Evolutionary conservation across 2,888 invertebrate species (phyloP), one percentile per base, ranked within the genome.

Genomic region (Dasysyrphus tricinctus): DNA sequence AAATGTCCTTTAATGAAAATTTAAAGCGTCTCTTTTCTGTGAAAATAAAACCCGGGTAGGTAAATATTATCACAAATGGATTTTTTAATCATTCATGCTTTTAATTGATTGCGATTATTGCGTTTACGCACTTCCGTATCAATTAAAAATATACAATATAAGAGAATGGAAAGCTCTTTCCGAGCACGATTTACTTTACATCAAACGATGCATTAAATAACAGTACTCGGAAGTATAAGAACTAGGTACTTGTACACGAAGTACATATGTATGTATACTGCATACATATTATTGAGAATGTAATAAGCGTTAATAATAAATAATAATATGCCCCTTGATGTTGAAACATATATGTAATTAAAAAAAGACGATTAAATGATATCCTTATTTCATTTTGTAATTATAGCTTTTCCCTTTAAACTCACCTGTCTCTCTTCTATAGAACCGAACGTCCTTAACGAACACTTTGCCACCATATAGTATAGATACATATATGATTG

Each of bases 361-460:
- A 49, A 67, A 49, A 67, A 67, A 32, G 1, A 19, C 49, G 8
- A 49, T 16, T 65, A 65, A 65, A 16, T 16, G 32, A 65, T 65
- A 67, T 49, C 49, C 16, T 49, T 49, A 37, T 67, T 19, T 65
- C 63, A 65, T 65, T 32, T 37, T 37, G 37, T 67, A 67, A 67
- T 67, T 37, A 49, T 37, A 49, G 67, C 34, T 49, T 49, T 65
- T 29, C 8, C n/a, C 14, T 47, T 67, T 49, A 32, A 67, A 12
- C 16, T 19, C 32, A 47, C 65, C 61, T 42, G 61, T 16, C 11
- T 16, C n/a, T 42, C 24, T 24, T 47, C 9, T 47, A 16, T 16
- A 47, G 63, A 11, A 65, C 65, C 32, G 63, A 11, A 65, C 65
- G 16, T 65, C 47, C 65, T 65, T 65, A 65, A 65, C 32, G 16